Evolutionary conservation across 2,888 invertebrate species (phyloP), one percentile per base, ranked within the genome.

Genomic region (Drosophila pegasa): DNA sequence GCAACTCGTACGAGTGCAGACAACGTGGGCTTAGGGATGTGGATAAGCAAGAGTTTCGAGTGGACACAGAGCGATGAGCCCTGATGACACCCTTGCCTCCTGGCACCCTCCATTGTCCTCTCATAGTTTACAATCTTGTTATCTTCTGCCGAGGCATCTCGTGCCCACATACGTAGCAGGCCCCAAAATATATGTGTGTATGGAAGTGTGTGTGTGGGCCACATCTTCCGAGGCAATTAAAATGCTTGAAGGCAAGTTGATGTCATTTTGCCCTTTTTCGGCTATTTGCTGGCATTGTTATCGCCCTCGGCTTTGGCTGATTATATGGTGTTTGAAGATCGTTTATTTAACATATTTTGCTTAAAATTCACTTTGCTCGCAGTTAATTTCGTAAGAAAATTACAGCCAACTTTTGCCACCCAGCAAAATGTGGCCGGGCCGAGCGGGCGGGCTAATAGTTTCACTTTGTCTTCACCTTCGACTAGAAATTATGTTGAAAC

Each of bases 261-360:
- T 66, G 64, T 61, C 60, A 54, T 71, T 73, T 66, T 70, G 66
- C 81, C 75, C 83, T 75, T 85, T 72, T 71, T 71, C 58, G 69
- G 64, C 43, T 72, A 64, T 75, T 66, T 71, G 78, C 65, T 62
- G 58, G 57, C 57, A 61, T 71, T 76, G 66, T 63, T 63, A 64
- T 65, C 61, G 56, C 60, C 70, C 54, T 47, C 41, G 40, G 55
- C 75, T 54, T 60, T 69, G 74, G 41, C 20, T 47, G 47, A 56
- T 71, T 70, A 67, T 63, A 38, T 64, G 67, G 27, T 43, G 56
- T 62, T 55, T 61, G 55, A 54, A 71, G 50, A 66, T 63, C 72
- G 58, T 87, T 87, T 87, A 88, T 86, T 88, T 77, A 86, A 83
- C 87, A 90, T 86, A 88, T 86, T 83, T 81, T 85, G 80, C 89